Base-by-base conservation (phyloP, 2,113 vertebrate species). In the Sturnus vulgaris region DNA sequence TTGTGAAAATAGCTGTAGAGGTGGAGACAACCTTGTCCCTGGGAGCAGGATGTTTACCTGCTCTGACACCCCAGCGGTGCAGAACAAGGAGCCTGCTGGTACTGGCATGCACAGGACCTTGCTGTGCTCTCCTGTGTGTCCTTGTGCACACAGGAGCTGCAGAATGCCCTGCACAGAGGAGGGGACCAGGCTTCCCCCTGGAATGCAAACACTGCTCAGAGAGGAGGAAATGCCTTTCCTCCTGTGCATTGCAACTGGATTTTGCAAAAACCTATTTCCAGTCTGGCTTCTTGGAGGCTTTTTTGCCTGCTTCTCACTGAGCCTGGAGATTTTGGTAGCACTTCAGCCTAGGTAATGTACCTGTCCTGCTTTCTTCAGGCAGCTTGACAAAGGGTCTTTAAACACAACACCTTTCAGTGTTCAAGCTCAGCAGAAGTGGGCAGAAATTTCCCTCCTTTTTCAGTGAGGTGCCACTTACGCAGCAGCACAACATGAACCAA, bases 181-280 rank as follows among this genome's bases (percentile, higher is more conserved):
- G 55, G 46, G 27, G 15, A 64, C 6, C 35, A 37, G 55, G 18
- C 46, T 80, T 13, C n/a, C 19, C 11, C 15, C 25, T 42, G 63
- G 30, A 68, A 47, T 19, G 33, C 2, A 10, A 31, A 2, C 12
- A 5, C 22, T 31, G 14, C 63, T 53, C 4, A 12, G 11, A 64
- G 33, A 8, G 8, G 37, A 69, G 33, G 24, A 65, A 83, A 77
- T 17, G 6, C 10, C 15, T 87, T 8, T 72, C 86, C 22, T 53
- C 6, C 10, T n/a, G 2, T 3, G 19, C 1, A 30, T 4, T 46
- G 53, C 31, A 46, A 1, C 15, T 15, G 40, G 12, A 0, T 22
- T 77, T 80, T 83, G 9, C 1, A 1, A 70, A 93, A 87, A 70
- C 1, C 2, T 11, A 0, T 59, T 46, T 77, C 15, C 3, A 40